These are phyloP conservation scores for Sitta europaea DNA, from an alignment of 2,113 vertebrate species.

Conservation along the genomic window DNA sequence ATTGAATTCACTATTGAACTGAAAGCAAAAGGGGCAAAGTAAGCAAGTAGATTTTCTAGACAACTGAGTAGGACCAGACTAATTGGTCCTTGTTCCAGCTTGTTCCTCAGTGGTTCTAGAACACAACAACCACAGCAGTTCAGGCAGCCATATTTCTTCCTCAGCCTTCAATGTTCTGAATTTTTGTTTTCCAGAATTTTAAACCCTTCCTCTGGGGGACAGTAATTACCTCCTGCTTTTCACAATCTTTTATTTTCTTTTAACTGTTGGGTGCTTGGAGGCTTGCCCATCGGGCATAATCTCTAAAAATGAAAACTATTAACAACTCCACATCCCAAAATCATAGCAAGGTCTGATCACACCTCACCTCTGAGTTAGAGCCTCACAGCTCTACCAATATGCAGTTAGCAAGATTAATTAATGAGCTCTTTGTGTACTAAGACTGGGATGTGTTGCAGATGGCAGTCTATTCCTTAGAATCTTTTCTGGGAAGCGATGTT, in stretches of 20 bases:
- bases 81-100: neutral
- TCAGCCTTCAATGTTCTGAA: neutral
- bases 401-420: neutral
- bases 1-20: neutral
- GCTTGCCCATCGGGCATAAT: neutral
- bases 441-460: neutral
- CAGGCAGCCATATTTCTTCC: neutral
- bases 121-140: neutral
- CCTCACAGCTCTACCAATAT: neutral
- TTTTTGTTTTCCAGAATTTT: neutral
- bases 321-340: neutral
- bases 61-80: neutral
- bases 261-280: neutral
- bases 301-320: slow-evolving; percentile 3
- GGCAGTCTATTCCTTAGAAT: neutral
- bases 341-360: neutral
- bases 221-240: neutral
- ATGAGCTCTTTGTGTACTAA: neutral
- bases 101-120: neutral
- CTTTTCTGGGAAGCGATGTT: slow-evolving; percentile 16
- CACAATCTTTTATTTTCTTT: neutral
- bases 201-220: neutral
- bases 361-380: neutral
- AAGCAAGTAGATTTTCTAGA: neutral
- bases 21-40: neutral